A percentile compares a stretch with the other conserved stretches of the same genome.
Evolutionary conservation across 2,797 vertebrate species (phyloP).

Genomic region (Darevskia nairensis): DNA sequence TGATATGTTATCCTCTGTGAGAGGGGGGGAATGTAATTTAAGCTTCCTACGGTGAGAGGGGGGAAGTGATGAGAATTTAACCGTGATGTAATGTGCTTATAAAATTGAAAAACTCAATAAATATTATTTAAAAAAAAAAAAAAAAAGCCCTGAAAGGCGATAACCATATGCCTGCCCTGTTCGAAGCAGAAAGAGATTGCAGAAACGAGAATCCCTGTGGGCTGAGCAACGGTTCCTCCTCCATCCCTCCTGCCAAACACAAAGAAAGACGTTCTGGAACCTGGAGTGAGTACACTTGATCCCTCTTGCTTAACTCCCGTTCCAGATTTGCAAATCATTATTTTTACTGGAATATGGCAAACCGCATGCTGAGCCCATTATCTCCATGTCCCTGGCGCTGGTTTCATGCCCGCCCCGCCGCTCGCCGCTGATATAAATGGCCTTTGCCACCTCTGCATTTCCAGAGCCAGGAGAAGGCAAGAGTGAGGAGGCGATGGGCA

Average conservation of each 20-base stretch:
- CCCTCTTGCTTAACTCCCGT: constrained; percentile 5
- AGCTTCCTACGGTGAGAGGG: no score
- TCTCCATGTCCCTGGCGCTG: background rate
- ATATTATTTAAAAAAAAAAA: no score
- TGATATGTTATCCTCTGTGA: no score
- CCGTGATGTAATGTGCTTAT: no score
- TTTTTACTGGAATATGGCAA: constrained; percentile 49
- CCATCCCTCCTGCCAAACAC: background rate
- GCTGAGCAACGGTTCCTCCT: no score
- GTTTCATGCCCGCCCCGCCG: background rate
- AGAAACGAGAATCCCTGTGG: background rate
- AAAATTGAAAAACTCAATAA: no score
- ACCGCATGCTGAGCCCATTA: constrained; percentile 29
- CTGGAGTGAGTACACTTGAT: constrained; percentile 31
- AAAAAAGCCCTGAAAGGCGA: background rate
- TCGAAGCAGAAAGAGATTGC: background rate
- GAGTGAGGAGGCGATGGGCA: accelerated
- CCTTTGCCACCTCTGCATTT: background rate
- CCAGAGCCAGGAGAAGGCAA: background rate
- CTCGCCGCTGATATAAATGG: constrained; percentile 36
- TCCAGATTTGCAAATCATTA: background rate
- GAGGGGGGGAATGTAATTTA: no score
- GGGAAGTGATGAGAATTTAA: no score
- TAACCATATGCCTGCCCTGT: background rate
- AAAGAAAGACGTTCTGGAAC: background rate